Evolutionary conservation across 2,797 vertebrate species (phyloP).

Genomic region (Rhinoraja longicauda): DNA sequence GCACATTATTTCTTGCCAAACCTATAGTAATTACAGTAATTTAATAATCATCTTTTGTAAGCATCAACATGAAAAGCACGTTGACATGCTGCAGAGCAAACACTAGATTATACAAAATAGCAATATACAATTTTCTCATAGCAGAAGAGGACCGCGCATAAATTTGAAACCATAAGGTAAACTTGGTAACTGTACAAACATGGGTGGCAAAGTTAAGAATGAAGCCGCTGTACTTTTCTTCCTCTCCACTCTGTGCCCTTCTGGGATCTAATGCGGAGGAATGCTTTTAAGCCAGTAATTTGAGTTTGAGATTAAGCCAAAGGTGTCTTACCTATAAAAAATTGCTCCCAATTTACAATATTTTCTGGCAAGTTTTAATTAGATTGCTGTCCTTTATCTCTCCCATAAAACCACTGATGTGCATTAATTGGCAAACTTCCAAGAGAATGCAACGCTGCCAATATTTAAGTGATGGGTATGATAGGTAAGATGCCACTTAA

Average conservation of each 20-base stretch:
- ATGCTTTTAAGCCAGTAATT: neutral
- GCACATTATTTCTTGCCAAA: neutral
- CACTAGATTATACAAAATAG: neutral
- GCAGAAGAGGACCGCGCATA: neutral
- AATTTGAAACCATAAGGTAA: neutral
- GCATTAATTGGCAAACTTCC: too few species aligned
- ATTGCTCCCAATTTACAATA: neutral
- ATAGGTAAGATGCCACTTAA: too few species aligned
- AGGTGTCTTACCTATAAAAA: neutral
- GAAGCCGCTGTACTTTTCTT: neutral
- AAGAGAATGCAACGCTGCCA: too few species aligned
- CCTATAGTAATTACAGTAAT: neutral
- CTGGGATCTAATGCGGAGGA: neutral
- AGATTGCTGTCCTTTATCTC: neutral
- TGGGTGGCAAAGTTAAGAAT: neutral
- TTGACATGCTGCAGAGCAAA: neutral
- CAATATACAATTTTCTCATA: neutral
- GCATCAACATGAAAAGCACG: neutral
- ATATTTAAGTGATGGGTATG: too few species aligned
- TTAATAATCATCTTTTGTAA: neutral
- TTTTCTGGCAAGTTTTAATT: neutral
- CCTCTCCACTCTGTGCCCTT: neutral
- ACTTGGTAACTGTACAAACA: neutral
- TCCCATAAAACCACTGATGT: too few species aligned
- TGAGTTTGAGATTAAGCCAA: neutral